Percentiles rank a stretch among this genome's conserved stretches.
Conservation (phyloP, 2,113 vertebrate genomes). For the Phrynocephalus versicolor region DNA sequence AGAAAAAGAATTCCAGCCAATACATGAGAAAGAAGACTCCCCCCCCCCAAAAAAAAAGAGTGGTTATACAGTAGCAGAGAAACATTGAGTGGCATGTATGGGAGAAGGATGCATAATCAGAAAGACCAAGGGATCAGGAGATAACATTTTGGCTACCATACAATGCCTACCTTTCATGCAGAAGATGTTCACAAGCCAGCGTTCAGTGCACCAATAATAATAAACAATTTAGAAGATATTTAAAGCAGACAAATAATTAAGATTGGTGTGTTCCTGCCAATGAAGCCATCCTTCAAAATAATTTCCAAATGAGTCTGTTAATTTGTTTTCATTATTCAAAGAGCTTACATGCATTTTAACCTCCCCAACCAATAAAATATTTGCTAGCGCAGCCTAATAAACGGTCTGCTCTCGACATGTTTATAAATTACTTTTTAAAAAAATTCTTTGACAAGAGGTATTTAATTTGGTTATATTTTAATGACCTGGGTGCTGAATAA, state of each 20-base stretch:
- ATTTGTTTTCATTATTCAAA: constrained; percentile 71
- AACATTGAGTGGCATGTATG: not conserved
- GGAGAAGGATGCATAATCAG: not conserved
- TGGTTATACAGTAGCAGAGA: not conserved
- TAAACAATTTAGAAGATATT: constrained; percentile 10
- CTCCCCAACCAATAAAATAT: constrained; percentile 62
- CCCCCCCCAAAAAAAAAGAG: not conserved
- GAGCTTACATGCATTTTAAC: constrained; percentile 55
- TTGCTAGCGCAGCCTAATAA: constrained; percentile 59
- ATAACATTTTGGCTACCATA: not conserved
- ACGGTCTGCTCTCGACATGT: constrained; percentile 53
- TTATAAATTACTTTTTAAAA: constrained; percentile 72
- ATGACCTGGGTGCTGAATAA: constrained; percentile 50
- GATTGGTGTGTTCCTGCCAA: constrained; percentile 52
- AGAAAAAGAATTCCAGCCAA: no score
- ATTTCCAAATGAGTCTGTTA: constrained; percentile 68
- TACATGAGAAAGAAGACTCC: not conserved
- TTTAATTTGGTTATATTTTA: constrained; percentile 65
- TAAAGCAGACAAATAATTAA: constrained; percentile 44
- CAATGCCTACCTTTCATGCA: not conserved
- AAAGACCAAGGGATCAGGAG: not conserved
- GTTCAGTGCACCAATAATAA: not conserved
- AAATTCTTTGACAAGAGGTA: constrained; percentile 47
- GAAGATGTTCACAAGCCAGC: not conserved
- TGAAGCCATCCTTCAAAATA: constrained; percentile 67